Percentiles rank a stretch among this genome's conserved stretches.
phyloP scores from a whole-genome alignment of 2,113 vertebrate genomes.

The Zapornia atra region DNA sequence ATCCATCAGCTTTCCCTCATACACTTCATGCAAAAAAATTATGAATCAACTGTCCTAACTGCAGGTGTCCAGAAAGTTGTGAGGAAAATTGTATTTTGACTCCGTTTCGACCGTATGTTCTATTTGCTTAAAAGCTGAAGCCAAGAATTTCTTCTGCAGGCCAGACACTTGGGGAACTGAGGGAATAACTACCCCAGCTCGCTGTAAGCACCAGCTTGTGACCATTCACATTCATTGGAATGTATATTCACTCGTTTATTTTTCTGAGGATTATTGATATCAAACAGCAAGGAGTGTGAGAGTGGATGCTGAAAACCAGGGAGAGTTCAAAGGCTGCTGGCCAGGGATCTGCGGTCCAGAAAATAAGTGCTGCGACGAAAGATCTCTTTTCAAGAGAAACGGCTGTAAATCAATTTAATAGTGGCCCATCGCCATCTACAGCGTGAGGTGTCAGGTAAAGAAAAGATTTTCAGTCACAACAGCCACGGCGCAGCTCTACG shows the following conservation, averaged over 20 bases:
- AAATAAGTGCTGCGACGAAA: neutral
- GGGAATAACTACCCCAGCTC: neutral
- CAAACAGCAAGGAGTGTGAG: neutral
- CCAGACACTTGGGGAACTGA: neutral
- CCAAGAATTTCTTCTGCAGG: neutral
- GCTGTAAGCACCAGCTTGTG: neutral
- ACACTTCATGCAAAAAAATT: neutral
- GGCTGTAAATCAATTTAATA: neutral
- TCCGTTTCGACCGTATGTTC: neutral
- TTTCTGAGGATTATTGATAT: neutral
- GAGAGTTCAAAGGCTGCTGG: neutral
- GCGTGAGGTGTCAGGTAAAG: accelerated
- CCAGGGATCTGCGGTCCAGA: neutral
- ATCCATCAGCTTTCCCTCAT: neutral
- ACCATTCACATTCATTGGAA: accelerated
- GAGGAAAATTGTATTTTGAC: neutral
- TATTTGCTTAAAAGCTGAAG: conserved; percentile 7
- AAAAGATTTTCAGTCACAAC: accelerated
- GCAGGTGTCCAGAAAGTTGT: neutral
- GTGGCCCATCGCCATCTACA: neutral
- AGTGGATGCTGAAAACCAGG: neutral
- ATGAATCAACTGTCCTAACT: accelerated
- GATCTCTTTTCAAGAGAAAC: neutral
- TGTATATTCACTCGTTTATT: neutral
- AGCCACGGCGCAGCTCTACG: accelerated